Percentiles rank a stretch among this genome's conserved stretches.
Evolutionary conservation across 2,797 vertebrate genomes (phyloP).

Genomic region (Sebastes reedi): DNA sequence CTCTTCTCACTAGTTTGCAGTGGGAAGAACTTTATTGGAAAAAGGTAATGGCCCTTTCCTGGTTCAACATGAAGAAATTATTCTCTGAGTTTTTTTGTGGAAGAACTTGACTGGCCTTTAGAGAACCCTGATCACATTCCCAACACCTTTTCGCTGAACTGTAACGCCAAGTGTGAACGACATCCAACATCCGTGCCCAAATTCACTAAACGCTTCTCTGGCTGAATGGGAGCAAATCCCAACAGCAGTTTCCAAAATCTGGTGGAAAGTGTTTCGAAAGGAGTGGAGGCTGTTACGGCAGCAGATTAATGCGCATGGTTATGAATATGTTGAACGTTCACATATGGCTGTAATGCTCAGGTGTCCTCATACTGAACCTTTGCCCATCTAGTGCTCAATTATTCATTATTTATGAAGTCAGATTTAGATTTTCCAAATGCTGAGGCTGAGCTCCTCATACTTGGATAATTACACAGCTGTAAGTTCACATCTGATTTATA

Average conservation of each 20-base stretch:
- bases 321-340: not conserved
- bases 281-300: not conserved
- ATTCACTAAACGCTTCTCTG: not conserved
- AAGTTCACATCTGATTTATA: constrained; percentile 8
- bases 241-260: not conserved
- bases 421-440: not conserved
- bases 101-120: not conserved
- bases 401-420: not conserved
- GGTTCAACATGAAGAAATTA: not conserved
- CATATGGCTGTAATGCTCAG: not conserved
- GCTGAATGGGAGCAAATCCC: not conserved
- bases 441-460: not conserved
- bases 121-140: not conserved
- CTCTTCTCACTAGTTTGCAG: not conserved
- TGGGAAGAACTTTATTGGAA: not conserved
- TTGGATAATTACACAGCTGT: not conserved
- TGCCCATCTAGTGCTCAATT: not conserved
- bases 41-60: not conserved
- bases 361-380: not conserved
- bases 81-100: not conserved
- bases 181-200: not conserved
- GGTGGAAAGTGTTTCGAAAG: not conserved
- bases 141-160: not conserved
- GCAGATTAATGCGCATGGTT: not conserved
- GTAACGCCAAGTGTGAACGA: not conserved